Conservation (phyloP, 2,113 vertebrate species). For the Leptosomus discolor region DNA sequence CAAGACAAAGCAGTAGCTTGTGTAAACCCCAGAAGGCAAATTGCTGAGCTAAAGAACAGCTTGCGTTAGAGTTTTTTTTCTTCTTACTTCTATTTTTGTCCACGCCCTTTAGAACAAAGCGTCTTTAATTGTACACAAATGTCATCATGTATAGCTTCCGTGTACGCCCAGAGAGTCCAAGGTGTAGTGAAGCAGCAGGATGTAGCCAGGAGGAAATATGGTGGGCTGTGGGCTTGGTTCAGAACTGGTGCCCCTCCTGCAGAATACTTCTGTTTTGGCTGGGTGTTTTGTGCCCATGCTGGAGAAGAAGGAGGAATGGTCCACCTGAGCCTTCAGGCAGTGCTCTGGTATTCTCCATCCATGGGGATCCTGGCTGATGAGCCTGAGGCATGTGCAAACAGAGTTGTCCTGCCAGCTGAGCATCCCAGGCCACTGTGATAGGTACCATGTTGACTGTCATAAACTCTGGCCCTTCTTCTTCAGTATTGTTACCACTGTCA, state of each 20-base stretch:
- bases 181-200: neutral
- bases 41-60: neutral
- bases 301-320: neutral
- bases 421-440: neutral
- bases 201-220: fast-evolving
- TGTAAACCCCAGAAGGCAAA: neutral
- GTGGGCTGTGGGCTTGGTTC: neutral
- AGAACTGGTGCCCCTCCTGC: neutral
- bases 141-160: neutral
- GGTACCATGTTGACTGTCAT: neutral
- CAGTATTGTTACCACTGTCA: fast-evolving
- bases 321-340: neutral
- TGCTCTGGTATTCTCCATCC: neutral
- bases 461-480: neutral
- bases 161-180: neutral
- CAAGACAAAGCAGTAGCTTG: neutral
- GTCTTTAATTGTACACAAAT: neutral
- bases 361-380: neutral
- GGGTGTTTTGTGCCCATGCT: neutral
- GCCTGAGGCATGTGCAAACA: neutral
- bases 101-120: neutral
- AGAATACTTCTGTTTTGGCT: neutral
- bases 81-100: neutral
- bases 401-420: neutral
- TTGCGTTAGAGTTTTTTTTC: neutral